Evolutionary conservation across 2,888 invertebrate species (phyloP), one percentile per base, ranked within the genome.

Genomic region (Rhorus exstirpatorius): DNA sequence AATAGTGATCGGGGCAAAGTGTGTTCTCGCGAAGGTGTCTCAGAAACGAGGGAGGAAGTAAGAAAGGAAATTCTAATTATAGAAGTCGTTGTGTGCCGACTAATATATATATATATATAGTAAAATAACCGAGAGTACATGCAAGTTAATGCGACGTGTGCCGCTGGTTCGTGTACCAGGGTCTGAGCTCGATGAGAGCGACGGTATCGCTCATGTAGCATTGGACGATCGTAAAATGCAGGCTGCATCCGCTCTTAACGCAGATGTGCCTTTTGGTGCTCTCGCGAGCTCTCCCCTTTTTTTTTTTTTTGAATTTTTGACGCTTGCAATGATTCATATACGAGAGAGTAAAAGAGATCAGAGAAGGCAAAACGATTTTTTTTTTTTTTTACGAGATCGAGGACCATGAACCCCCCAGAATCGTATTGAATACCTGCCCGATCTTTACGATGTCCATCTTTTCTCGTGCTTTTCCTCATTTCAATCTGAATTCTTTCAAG

Each of bases 211-310:
- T 81, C 63, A 89, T 88, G 88, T 88, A 89, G 90, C 90, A 21
- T 91, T 89, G 90, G 90, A 85, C 90, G 90, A 87, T 87, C 91
- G 88, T 92, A 92, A 92, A 92, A 90, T 90, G 91, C 91, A 92
- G 91, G 86, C 91, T 92, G 91, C 91, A 92, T 92, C 91, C 91
- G 91, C 88, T 90, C 86, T 74, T 68, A 84, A 85, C 89, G 91
- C 91, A 92, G 91, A 92, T 92, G 91, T 90, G 88, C 88, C 84
- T 70, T 46, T 70, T 46, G 61, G 21, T 67, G 44, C 70, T 44
- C 71, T 38, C 63, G 61, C 85, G 86, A 79, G 84, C 84, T 79
- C 80, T 79, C 65, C 71, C 74, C 67, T 76, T 49, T 67, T 38
- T 21, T 26, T 77, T 55, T 63, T 61, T 71, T 76, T 49, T 67